Conservation (phyloP, 1,140 invertebrate species). For the Drosophila nasuta region DNA sequence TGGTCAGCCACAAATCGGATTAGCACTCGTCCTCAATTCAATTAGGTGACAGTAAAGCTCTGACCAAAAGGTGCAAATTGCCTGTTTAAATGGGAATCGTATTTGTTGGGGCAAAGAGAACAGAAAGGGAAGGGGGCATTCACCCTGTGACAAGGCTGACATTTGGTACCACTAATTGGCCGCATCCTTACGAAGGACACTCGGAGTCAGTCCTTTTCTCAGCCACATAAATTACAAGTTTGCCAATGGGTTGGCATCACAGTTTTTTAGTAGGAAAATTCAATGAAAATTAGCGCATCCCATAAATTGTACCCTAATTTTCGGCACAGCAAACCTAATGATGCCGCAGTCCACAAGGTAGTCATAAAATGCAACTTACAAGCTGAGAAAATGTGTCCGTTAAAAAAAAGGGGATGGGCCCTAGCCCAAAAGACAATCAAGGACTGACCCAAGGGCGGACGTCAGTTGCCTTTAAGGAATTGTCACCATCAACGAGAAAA, state of each 20-base stretch:
- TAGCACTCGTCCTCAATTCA: constrained; percentile 79
- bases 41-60: constrained; percentile 63
- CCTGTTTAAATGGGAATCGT: constrained; percentile 31
- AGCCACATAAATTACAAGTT: constrained; percentile 78
- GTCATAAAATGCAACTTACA: constrained; percentile 79
- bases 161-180: constrained; percentile 80
- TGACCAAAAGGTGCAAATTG: constrained; percentile 54
- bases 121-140: background rate
- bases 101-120: background rate
- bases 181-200: constrained; percentile 50
- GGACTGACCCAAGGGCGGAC: constrained; percentile 23
- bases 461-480: constrained; percentile 15
- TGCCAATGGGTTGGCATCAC: constrained; percentile 40
- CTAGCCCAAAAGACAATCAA: constrained; percentile 37
- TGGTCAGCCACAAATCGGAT: constrained; percentile 78
- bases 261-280: constrained; percentile 50
- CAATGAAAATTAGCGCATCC: constrained; percentile 77
- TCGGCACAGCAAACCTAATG: constrained; percentile 57
- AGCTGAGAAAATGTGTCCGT: constrained; percentile 72
- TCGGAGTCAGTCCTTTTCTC: constrained; percentile 58
- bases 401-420: constrained; percentile 42
- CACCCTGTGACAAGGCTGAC: constrained; percentile 23
- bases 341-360: constrained; percentile 67
- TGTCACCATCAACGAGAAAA: constrained; percentile 27
- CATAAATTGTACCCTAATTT: constrained; percentile 82